Evolutionary conservation across 2,113 vertebrate species (phyloP).

Genomic region (Anhinga anhinga): DNA sequence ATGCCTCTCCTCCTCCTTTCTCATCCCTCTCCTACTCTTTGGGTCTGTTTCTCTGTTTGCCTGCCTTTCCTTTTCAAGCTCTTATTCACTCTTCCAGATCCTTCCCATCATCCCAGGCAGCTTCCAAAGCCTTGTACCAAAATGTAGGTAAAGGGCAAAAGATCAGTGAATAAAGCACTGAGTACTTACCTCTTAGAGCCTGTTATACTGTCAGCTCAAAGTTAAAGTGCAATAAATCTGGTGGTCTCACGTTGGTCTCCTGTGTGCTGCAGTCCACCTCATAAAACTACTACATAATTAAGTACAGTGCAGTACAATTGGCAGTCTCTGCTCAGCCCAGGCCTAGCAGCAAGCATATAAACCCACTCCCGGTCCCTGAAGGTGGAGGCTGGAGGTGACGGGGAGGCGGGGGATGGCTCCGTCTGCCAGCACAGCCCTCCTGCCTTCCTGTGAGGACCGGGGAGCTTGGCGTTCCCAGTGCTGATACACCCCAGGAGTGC

Average conservation of each 20-base stretch:
- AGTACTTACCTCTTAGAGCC: slow-evolving; percentile 66
- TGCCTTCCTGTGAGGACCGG: neutral
- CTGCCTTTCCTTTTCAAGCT: neutral
- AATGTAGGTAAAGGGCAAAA: slow-evolving; percentile 46
- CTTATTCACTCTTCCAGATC: neutral
- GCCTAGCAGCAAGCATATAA: slow-evolving; percentile 13
- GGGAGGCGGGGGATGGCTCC: neutral
- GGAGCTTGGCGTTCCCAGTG: neutral
- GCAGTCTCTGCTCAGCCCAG: slow-evolving; percentile 63
- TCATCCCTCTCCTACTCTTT: neutral
- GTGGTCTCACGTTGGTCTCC: slow-evolving; percentile 59
- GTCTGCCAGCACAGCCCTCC: neutral
- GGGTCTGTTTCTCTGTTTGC: neutral
- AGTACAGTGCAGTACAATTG: slow-evolving; percentile 60
- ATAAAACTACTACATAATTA: slow-evolving; percentile 80
- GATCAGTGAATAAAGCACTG: slow-evolving; percentile 50
- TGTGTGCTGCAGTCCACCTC: slow-evolving; percentile 70
- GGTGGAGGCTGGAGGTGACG: slow-evolving; percentile 8
- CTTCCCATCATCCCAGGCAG: neutral
- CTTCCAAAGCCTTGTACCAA: neutral
- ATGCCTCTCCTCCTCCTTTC: neutral
- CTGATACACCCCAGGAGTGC: rapidly evolving
- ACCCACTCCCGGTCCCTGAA: neutral
- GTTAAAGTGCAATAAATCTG: slow-evolving; percentile 74
- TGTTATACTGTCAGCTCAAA: slow-evolving; percentile 69